Conservation (phyloP, 2,888 invertebrate genomes). For the Aphidoletes aphidimyza region DNA sequence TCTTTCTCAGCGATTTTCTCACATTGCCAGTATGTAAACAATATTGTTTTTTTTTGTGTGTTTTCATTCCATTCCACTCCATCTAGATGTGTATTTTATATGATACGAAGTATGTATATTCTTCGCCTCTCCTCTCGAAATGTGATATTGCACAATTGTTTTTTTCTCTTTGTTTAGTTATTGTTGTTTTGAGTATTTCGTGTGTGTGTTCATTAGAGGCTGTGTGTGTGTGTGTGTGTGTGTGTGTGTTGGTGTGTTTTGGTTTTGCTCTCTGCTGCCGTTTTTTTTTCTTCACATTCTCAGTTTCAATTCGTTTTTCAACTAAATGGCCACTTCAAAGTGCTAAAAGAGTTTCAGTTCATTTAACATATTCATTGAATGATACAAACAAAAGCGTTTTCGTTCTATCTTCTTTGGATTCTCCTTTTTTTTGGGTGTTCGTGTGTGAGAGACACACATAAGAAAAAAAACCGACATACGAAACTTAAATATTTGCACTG, state of each 20-base stretch:
- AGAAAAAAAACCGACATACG: background rate
- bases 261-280: background rate
- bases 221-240: background rate
- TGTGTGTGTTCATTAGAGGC: slow-evolving; percentile 11
- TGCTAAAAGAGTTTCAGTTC: slow-evolving; percentile 40
- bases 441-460: background rate
- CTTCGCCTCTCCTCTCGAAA: background rate
- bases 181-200: slow-evolving; percentile 22
- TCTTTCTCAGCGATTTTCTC: background rate
- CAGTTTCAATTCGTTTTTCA: slow-evolving; percentile 12
- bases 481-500: slow-evolving; percentile 5
- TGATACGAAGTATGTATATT: too few relatives aligned
- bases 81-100: too few relatives aligned
- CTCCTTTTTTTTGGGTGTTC: background rate
- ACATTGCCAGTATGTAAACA: slow-evolving; percentile 29
- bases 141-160: slow-evolving; percentile 51
- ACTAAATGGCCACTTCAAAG: slow-evolving; percentile 15
- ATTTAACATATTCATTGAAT: slow-evolving; percentile 33
- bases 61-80: too few relatives aligned
- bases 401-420: background rate
- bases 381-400: background rate
- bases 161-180: slow-evolving; percentile 16
- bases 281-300: background rate
- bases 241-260: background rate
- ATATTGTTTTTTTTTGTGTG: background rate